A percentile compares a stretch with the other conserved stretches of the same genome.
phyloP scores from a whole-genome alignment of 1,140 invertebrate species.

The Cyrtorhinus lividipennis region DNA sequence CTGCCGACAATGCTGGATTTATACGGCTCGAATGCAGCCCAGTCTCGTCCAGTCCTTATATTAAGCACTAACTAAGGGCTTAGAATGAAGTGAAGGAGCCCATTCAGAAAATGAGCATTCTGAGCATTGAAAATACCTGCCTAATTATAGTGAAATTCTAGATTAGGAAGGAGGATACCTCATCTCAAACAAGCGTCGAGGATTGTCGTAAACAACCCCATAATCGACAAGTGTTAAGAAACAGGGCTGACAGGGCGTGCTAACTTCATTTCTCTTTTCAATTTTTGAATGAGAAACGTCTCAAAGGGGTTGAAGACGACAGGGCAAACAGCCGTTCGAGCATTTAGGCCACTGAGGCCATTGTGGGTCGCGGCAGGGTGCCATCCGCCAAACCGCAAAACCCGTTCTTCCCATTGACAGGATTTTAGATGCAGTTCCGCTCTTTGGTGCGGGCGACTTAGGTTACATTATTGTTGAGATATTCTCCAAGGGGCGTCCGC shows the following conservation, averaged over 20 bases:
- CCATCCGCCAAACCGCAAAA: conserved; percentile 1
- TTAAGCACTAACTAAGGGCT: too few relatives aligned
- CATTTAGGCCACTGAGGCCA: neutral
- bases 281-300: neutral
- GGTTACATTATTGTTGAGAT: conserved; percentile 4
- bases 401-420: conserved; percentile 6
- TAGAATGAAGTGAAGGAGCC: too few relatives aligned
- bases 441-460: neutral
- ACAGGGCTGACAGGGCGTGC: neutral
- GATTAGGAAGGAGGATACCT: neutral
- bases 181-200: neutral
- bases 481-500: too few relatives aligned
- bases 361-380: neutral
- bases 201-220: neutral
- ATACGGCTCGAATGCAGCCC: too few relatives aligned
- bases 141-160: neutral
- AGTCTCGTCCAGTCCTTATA: too few relatives aligned
- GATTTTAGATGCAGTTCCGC: conserved; percentile 13
- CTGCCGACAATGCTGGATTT: too few relatives aligned
- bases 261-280: neutral
- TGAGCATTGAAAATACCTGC: too few relatives aligned
- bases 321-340: neutral
- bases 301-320: neutral
- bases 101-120: too few relatives aligned
- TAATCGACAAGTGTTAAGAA: conserved; percentile 1